Evolutionary conservation across 2,797 vertebrate genomes (phyloP).

Genomic region (Sebastes miniatus): DNA sequence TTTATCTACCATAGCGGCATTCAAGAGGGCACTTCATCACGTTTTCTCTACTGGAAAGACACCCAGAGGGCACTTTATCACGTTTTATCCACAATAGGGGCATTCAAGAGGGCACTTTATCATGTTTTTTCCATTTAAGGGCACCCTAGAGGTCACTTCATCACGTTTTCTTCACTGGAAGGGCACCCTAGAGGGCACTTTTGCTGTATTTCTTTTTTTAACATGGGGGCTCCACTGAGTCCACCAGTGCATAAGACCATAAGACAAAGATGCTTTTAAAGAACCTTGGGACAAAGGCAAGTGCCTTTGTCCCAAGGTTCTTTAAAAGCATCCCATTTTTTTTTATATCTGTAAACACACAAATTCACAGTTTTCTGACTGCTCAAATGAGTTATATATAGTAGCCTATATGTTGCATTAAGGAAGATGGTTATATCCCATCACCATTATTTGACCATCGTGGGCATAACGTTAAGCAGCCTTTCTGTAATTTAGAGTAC

Average conservation of each 20-base stretch:
- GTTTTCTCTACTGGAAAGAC: no score
- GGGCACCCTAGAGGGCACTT: neutral
- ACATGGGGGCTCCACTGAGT: neutral
- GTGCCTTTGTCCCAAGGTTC: neutral
- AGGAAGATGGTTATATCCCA: neutral
- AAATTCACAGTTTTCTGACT: neutral
- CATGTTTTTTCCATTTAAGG: no score
- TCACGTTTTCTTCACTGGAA: neutral
- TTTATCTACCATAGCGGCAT: no score
- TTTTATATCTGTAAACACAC: neutral
- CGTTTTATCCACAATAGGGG: no score
- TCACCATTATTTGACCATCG: neutral
- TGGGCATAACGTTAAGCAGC: neutral
- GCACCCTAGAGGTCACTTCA: neutral
- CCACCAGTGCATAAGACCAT: neutral
- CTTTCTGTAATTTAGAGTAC: neutral
- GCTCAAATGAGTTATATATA: neutral
- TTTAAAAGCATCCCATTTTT: no score
- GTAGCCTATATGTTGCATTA: neutral
- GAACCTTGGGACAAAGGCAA: neutral
- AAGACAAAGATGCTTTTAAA: conserved; percentile 1
- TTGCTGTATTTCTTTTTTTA: no score
- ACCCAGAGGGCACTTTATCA: no score
- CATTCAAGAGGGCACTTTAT: neutral
- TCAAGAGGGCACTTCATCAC: no score